Evolutionary conservation across 1,140 invertebrate genomes (phyloP).

Genomic region (Whitmania pigra): DNA sequence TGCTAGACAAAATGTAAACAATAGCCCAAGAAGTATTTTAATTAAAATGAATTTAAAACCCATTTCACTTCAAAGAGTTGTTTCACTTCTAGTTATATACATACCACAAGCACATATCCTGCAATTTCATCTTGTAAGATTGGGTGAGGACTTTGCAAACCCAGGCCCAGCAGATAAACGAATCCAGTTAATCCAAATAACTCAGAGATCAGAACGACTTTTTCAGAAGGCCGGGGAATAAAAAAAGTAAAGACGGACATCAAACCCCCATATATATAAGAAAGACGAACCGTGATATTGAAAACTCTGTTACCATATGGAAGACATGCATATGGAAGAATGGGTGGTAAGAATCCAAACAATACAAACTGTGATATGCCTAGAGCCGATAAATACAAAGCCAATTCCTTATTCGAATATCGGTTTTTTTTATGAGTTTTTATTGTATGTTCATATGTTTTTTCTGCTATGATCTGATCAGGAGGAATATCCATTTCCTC

Average conservation of each 20-base stretch:
- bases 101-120: conserved; percentile 10
- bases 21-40: too few relatives aligned
- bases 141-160: conserved; percentile 14
- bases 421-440: too few relatives aligned
- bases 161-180: neutral
- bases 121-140: neutral
- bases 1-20: too few relatives aligned
- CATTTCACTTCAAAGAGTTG: neutral
- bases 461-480: neutral
- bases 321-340: conserved; percentile 8
- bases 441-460: neutral
- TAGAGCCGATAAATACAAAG: neutral
- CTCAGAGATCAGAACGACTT: neutral
- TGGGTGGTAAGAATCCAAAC: conserved; percentile 14
- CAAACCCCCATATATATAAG: conserved; percentile 5
- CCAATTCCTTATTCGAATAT: neutral
- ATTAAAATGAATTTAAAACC: neutral
- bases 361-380: neutral
- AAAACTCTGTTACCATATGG: conserved; percentile 17
- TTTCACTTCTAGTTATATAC: neutral
- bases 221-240: neutral
- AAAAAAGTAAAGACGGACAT: conserved; percentile 4
- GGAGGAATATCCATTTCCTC: neutral
- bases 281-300: conserved; percentile 11
- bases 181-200: neutral